Percentiles rank a stretch among this genome's conserved stretches.
Evolutionary conservation across 2,888 invertebrate genomes (phyloP).

Genomic region (Brachyptera putata): DNA sequence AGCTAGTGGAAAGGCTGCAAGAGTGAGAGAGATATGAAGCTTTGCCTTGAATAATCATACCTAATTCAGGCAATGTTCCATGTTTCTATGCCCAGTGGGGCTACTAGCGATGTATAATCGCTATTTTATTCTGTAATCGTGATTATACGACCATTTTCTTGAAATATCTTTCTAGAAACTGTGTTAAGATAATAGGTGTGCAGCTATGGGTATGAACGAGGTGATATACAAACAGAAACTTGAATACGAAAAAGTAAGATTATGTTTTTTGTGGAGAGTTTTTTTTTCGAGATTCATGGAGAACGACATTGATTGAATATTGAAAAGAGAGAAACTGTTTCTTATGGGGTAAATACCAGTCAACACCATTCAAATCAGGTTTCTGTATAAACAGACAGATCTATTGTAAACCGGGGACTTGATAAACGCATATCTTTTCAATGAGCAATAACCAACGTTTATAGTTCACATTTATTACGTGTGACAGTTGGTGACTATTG

Average conservation of each 20-base stretch:
- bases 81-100: conserved; percentile 10
- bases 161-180: conserved; percentile 8
- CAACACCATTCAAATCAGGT: too few relatives aligned
- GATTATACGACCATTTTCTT: conserved; percentile 12
- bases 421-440: too few relatives aligned
- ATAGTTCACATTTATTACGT: too few relatives aligned
- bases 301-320: too few relatives aligned
- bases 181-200: conserved; percentile 13
- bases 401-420: too few relatives aligned
- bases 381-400: too few relatives aligned
- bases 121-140: conserved; percentile 14
- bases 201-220: background rate
- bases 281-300: too few relatives aligned
- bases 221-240: background rate
- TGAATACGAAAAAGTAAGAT: conserved; percentile 17
- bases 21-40: conserved; percentile 10
- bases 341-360: too few relatives aligned
- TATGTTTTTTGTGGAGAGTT: background rate
- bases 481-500: too few relatives aligned
- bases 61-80: conserved; percentile 14
- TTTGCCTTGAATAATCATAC: conserved; percentile 13
- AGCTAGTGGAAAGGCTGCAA: background rate
- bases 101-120: conserved; percentile 9
- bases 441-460: too few relatives aligned
- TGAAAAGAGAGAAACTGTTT: too few relatives aligned